Conservation (phyloP, 2,888 invertebrate genomes). For the Sclerodermus sp. region DNA sequence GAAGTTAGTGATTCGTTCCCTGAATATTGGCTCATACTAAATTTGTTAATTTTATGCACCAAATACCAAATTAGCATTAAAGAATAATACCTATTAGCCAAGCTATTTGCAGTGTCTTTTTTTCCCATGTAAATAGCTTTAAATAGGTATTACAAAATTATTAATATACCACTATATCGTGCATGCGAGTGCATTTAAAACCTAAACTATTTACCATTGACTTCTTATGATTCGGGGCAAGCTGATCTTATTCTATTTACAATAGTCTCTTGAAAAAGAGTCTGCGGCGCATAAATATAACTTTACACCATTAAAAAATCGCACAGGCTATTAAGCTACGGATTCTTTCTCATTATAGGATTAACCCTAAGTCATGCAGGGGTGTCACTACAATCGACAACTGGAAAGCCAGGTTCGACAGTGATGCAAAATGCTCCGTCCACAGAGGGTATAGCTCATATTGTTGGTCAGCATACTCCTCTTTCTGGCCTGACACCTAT, state of each 20-base stretch:
- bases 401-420: conserved; percentile 42
- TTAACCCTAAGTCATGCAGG: conserved; percentile 58
- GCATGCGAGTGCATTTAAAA: too few species aligned
- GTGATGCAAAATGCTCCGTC: conserved; percentile 51
- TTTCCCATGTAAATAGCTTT: conserved; percentile 33
- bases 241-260: too few species aligned
- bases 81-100: conserved; percentile 33
- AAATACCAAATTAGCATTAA: conserved; percentile 34
- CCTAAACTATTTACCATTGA: too few species aligned
- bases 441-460: conserved; percentile 57
- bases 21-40: too few species aligned
- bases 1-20: too few species aligned
- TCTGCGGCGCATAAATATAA: too few species aligned
- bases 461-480: conserved; percentile 53
- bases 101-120: conserved; percentile 22
- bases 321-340: not conserved
- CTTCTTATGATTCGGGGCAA: too few species aligned
- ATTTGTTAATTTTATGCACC: too few species aligned
- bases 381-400: conserved; percentile 54
- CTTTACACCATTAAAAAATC: not conserved
- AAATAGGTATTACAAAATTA: conserved; percentile 31
- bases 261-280: too few species aligned
- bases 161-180: not conserved
- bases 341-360: conserved; percentile 35
- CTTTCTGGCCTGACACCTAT: conserved; percentile 66